Evolutionary conservation across 2,797 vertebrate species (phyloP).

Genomic region (Epinephelus malabaricus): DNA sequence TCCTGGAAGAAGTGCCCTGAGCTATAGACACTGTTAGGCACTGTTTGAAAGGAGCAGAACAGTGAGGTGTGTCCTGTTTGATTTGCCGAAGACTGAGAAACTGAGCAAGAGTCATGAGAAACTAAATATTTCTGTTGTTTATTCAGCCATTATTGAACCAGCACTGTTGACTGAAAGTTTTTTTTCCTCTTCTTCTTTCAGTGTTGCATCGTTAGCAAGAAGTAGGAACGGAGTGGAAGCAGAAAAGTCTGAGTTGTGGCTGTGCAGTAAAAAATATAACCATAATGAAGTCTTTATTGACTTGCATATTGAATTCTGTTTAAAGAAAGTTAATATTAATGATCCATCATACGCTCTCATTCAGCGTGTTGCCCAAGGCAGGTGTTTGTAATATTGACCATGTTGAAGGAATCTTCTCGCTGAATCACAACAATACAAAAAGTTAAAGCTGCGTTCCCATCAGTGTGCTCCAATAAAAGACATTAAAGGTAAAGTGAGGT

Average conservation of each 20-base stretch:
- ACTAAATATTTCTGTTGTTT: constrained; percentile 68
- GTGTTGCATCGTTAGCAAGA: constrained; percentile 32
- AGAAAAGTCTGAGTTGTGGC: constrained; percentile 37
- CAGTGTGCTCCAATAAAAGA: constrained; percentile 80
- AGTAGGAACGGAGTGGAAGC: constrained; percentile 8
- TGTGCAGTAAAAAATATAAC: constrained; percentile 61
- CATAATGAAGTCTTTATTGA: constrained; percentile 76
- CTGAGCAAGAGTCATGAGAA: constrained; percentile 56
- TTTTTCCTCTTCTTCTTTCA: constrained; percentile 5
- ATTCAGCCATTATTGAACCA: constrained; percentile 59
- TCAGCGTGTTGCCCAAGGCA: constrained; percentile 61
- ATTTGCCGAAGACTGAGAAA: constrained; percentile 58
- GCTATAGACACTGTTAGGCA: constrained; percentile 73
- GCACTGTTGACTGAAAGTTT: constrained; percentile 42
- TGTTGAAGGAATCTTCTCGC: constrained; percentile 69
- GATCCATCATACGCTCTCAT: constrained; percentile 76
- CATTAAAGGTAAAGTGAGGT: constrained; percentile 86
- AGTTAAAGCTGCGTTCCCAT: constrained; percentile 79
- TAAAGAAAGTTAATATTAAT: constrained; percentile 84
- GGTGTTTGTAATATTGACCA: constrained; percentile 72
- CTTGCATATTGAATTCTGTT: constrained; percentile 79
- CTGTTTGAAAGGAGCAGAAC: constrained; percentile 58
- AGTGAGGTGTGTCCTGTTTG: constrained; percentile 79
- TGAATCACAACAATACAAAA: constrained; percentile 78
- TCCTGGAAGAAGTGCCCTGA: constrained; percentile 74